These are phyloP conservation scores for Aulostomus chinensis DNA, from an alignment of 2,797 vertebrate genomes.

Conservation along the genomic window DNA sequence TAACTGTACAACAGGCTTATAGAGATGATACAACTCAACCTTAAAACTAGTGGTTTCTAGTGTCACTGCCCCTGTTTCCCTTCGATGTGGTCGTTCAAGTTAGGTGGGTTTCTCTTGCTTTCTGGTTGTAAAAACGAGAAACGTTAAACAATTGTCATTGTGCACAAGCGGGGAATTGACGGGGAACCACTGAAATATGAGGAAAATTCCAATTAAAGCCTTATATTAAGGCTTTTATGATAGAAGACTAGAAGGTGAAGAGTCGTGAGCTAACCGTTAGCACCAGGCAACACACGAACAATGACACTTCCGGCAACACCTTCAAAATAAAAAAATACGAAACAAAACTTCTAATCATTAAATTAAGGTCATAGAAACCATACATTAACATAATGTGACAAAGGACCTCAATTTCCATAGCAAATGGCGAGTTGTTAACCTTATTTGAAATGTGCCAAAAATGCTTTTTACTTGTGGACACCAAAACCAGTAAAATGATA, in stretches of 20 bases:
- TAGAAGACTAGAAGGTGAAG: not conserved
- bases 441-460: too few species aligned
- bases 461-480: too few species aligned
- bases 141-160: rapidly evolving
- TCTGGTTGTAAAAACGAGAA: too few species aligned
- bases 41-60: too few species aligned
- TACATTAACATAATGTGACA: not conserved
- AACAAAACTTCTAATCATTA: not conserved
- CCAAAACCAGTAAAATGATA: too few species aligned
- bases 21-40: too few species aligned
- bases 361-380: not conserved
- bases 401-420: too few species aligned
- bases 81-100: too few species aligned
- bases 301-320: not conserved
- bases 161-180: rapidly evolving
- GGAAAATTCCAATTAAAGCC: not conserved
- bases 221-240: not conserved
- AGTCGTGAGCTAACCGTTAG: slow-evolving; percentile 28
- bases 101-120: too few species aligned
- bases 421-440: too few species aligned
- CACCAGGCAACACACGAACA: not conserved
- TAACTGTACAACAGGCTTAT: too few species aligned
- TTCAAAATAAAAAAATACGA: slow-evolving; percentile 29
- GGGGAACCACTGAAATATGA: rapidly evolving
- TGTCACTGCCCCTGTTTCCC: too few species aligned